Base-by-base conservation (phyloP, 53 echinoderm and acorn worm genomes). In the Pentamera pediparva region DNA sequence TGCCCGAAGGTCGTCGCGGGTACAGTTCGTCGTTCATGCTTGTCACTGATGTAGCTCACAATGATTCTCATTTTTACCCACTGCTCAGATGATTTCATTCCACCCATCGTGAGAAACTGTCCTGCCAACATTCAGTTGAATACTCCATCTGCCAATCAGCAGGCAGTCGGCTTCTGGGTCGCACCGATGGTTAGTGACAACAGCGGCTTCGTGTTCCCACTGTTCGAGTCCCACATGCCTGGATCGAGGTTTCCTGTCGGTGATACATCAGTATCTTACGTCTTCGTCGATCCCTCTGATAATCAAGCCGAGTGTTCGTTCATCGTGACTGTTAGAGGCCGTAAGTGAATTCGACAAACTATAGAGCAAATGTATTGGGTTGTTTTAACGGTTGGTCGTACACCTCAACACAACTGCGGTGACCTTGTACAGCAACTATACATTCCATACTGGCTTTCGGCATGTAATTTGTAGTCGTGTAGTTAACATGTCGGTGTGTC, bases 171-270 rank as follows among this genome's bases (percentile, higher is more conserved):
- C 15, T 56, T 38, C 28, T 86, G 86, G 86, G 54, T 18, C 5
- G 40, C 75, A 28, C 86, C 86, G 4, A 70, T 70, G 19, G 86
- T 75, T 45, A 69, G 80, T 11, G 86, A 86, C 53, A 76, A 80
- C 51, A 36, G 64, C 10, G 80, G 73, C 24, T 36, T 49, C 6
- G 27, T 76, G 11, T 49, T 35, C 5, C 45, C 80, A 22, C 15
- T 61, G 51, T 80, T 28, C 30, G 60, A 60, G 76, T 80, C 80
- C 17, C 80, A 80, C 69, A 69, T 28, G 27, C 76, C 86, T 11
- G 76, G 71, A 5, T n/a, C 50, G 17, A 62, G 27, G 25, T 86
- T 86, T 39, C 39, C 55, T 15, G 22, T 67, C 2, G 80, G 80
- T 27, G 67, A 52, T 45, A 65, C 86, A 39, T 59, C 80, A 4